Base-by-base conservation (phyloP, 2,113 vertebrate genomes). In the Labrus mixtus region DNA sequence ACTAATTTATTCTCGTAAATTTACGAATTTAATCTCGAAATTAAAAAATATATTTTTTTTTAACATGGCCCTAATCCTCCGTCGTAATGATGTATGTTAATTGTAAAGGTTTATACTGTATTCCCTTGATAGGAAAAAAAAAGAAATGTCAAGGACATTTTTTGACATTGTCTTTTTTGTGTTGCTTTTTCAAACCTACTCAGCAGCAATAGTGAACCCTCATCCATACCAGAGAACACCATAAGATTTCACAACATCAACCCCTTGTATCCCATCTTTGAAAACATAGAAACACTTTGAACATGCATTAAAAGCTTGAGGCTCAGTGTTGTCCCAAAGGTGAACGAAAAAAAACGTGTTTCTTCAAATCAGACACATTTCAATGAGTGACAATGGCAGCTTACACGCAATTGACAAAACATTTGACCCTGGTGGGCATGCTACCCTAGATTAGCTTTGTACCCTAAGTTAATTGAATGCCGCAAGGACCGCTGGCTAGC, bases 381-480 rank as follows among this genome's bases (percentile, higher is more conserved):
- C 74, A 73, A 62, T 57, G 78, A 91, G 85, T 84, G 65, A 76
- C 65, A 89, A 80, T 76, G 88, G 84, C 89, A 90, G 84, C 78
- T 66, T 73, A 83, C 83, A 83, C 57, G 62, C 76, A 65, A 78
- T 85, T 90, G 87, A 85, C 85, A 72, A 81, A 90, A 87, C 83
- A 83, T 81, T 73, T 91, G 82, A 83, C 80, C 89, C 86, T 6
- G 1, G 17, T 75, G 82, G 89, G 69, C 86, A 77, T 20, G 39
- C 81, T 82, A 79, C 64, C 69, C 68, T 43, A 84, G 88, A 91
- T 93, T 90, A 93, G 79, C 84, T 87, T 76, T 86, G 85, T 79
- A 81, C 90, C 76, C 80, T 10, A 73, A 90, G 89, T 90, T 93
- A 90, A 93, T 93, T 88, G 88, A 84, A 88, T 85, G 84, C 87